A percentile compares a stretch with the other conserved stretches of the same genome.
phyloP scores from a whole-genome alignment of 2,113 vertebrate genomes.

The Rhynchomys soricoides region DNA sequence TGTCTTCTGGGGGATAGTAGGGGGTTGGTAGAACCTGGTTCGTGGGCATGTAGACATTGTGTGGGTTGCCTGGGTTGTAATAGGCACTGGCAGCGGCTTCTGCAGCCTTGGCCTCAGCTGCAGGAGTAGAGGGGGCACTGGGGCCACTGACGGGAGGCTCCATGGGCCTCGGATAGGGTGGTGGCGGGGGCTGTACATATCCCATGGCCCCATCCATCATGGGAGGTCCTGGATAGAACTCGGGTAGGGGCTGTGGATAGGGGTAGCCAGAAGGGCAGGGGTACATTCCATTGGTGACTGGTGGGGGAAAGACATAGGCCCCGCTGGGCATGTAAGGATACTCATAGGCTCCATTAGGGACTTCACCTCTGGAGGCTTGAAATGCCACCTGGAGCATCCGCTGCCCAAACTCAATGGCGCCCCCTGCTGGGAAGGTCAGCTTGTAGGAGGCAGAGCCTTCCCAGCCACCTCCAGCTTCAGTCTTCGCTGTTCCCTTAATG shows the following conservation, averaged over 20 bases:
- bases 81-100: slow-evolving; percentile 95
- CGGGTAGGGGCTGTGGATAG: slow-evolving; percentile 90
- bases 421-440: slow-evolving; percentile 92
- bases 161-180: slow-evolving; percentile 95
- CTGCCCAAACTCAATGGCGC: slow-evolving; percentile 98
- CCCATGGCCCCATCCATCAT: slow-evolving; percentile 88
- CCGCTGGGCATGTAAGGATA: slow-evolving; percentile 96
- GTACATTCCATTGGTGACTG: slow-evolving; percentile 92
- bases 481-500: slow-evolving; percentile 92
- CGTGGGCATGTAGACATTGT: slow-evolving; percentile 93
- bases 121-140: slow-evolving; percentile 91
- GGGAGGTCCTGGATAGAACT: slow-evolving; percentile 91
- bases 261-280: slow-evolving; percentile 90
- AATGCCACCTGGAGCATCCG: slow-evolving; percentile 95
- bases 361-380: slow-evolving; percentile 96
- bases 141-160: slow-evolving; percentile 88
- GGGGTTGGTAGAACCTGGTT: slow-evolving; percentile 97
- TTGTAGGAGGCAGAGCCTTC: slow-evolving; percentile 93
- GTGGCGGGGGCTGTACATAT: slow-evolving; percentile 95
- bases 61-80: slow-evolving; percentile 89
- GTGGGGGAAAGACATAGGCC: slow-evolving; percentile 90
- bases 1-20: slow-evolving; percentile 96
- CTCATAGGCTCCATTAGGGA: slow-evolving; percentile 89
- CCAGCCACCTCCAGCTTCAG: slow-evolving; percentile 97
- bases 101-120: slow-evolving; percentile 96